Evolutionary conservation across 2,888 invertebrate genomes (phyloP).

Genomic region (Cenopis cana): DNA sequence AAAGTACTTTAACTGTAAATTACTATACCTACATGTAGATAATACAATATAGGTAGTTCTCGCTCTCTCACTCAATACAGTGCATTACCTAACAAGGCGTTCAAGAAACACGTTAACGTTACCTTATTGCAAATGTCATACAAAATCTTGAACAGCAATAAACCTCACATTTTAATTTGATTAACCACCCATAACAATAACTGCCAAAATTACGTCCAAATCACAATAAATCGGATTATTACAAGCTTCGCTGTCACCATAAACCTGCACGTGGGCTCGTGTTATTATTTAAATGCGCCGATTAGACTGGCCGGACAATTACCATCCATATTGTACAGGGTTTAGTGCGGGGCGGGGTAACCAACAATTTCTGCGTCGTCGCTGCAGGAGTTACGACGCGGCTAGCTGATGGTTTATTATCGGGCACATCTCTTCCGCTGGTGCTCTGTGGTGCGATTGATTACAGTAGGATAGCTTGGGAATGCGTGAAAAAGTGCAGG

Average conservation of each 20-base stretch:
- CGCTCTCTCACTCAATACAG: background rate
- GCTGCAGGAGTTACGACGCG: slow-evolving; percentile 79
- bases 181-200: slow-evolving; percentile 4
- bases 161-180: background rate
- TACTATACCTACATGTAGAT: no score
- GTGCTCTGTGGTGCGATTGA: slow-evolving; percentile 42
- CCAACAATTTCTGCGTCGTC: slow-evolving; percentile 80
- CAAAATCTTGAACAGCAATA: background rate
- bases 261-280: slow-evolving; percentile 47
- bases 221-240: slow-evolving; percentile 35
- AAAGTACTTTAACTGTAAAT: background rate
- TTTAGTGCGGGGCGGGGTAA: slow-evolving; percentile 66
- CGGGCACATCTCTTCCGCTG: slow-evolving; percentile 80
- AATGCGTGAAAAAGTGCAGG: background rate
- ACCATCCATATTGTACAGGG: slow-evolving; percentile 68
- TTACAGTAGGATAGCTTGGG: slow-evolving; percentile 19
- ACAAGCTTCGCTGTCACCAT: slow-evolving; percentile 39
- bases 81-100: background rate
- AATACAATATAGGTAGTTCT: no score
- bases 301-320: slow-evolving; percentile 71
- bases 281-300: slow-evolving; percentile 69
- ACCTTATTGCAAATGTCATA: background rate
- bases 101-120: background rate
- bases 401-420: slow-evolving; percentile 80
- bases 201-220: slow-evolving; percentile 31